Evolutionary conservation across 2,113 vertebrate species (phyloP), one percentile per base, ranked within the genome.

Genomic region (Cochlearius cochlearius): DNA sequence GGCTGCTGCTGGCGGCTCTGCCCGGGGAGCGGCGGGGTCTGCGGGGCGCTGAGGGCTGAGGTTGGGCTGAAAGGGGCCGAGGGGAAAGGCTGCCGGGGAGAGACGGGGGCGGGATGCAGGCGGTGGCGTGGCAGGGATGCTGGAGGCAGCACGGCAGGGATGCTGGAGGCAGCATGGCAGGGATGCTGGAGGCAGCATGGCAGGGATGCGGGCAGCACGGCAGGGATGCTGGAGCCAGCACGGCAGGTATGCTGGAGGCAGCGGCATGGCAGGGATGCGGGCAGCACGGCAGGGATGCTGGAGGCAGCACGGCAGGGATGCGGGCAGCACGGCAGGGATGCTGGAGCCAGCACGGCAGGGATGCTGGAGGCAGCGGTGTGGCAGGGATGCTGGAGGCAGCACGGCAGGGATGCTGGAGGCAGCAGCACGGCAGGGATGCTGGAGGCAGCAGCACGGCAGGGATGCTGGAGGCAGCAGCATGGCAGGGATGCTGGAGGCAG

Each of bases 311-410:
- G 41, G 43, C 56, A 34, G 36, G 45, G 50, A 18, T 43, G 38
- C 1, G 0, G 59, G 76, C 1, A 5, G 29, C 1, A 1, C n/a
- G 22, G 59, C 59, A 27, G 39, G 49, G 76, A 17, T n/a, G 32
- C 3, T 1, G 47, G 38, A 5, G 4, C 39, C 2, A 3, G 47
- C 0, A 17, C 39, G 29, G 26, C 39, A 49, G 27, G 18, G 39
- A 55, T 74, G 17, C 7, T 5, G 22, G 25, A 7, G 7, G 56
- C 4, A 3, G 39, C 2, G 11, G n/a, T n/a, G n/a, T 26, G n/a
- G 36, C 30, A 34, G 74, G n/a, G 18, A 47, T 45, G 39, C 2
- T 41, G 41, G 41, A 1, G 75, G 18, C 7, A 4, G 29, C 1
- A 3, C 12, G 43, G 32, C 20, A 45, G 38, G 3, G 26, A 29